Conservation (phyloP, 2,888 invertebrate species). For the Limnephilus auricula region DNA sequence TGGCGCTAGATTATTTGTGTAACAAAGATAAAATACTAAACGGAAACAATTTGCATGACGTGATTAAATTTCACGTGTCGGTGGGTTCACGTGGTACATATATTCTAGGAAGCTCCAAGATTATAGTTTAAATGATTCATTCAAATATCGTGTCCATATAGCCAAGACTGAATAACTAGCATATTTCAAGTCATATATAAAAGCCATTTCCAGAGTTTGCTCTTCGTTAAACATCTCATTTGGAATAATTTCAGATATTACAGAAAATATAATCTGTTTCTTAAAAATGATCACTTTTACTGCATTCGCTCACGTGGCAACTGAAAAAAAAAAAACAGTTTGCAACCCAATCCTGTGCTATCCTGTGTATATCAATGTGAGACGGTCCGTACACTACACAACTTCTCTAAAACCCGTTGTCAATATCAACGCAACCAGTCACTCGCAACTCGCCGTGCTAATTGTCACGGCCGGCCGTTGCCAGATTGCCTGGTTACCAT, state of each 20-base stretch:
- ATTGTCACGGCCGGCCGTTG: too few relatives aligned
- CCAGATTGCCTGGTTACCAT: too few relatives aligned
- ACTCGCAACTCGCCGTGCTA: too few relatives aligned
- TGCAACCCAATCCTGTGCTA: too few relatives aligned
- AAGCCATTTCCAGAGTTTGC: background rate
- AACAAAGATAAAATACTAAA: conserved; percentile 32
- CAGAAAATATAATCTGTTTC: background rate
- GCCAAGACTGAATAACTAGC: background rate
- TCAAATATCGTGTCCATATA: background rate
- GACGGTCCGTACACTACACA: too few relatives aligned
- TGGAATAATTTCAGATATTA: background rate
- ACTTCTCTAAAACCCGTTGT: too few relatives aligned
- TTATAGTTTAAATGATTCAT: background rate
- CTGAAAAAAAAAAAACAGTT: too few relatives aligned
- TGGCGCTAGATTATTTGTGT: conserved; percentile 30
- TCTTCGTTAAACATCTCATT: background rate
- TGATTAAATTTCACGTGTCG: background rate
- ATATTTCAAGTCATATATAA: background rate
- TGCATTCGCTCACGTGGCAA: too few relatives aligned
- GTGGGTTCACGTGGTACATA: background rate
- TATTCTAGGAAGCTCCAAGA: background rate
- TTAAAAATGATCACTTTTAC: too few relatives aligned
- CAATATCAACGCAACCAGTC: too few relatives aligned
- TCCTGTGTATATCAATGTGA: too few relatives aligned
- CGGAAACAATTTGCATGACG: conserved; percentile 35